Conservation (phyloP, 2,797 vertebrate species). For the Propithecus deckenii region DNA sequence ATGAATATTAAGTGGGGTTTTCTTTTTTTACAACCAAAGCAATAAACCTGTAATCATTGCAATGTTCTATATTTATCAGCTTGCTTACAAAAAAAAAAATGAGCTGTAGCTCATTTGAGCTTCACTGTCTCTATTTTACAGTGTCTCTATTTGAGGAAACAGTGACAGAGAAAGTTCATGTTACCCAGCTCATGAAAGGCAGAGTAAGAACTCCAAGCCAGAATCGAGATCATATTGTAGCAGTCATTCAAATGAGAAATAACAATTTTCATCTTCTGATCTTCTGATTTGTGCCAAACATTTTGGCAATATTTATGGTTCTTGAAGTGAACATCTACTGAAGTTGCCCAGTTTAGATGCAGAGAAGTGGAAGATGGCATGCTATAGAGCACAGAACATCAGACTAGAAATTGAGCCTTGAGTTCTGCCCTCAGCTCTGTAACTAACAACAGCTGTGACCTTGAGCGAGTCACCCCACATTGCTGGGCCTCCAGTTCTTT, state of each 20-base stretch:
- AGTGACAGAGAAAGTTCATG: neutral
- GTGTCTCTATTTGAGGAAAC: neutral
- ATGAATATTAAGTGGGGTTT: neutral
- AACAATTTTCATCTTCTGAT: neutral
- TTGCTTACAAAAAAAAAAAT: neutral
- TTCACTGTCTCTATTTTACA: neutral
- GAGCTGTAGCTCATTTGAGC: neutral
- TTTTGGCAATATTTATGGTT: neutral
- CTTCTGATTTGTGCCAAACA: neutral
- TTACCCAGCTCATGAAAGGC: neutral
- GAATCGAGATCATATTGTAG: neutral
- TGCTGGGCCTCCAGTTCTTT: neutral
- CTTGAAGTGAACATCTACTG: neutral
- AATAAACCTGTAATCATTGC: neutral
- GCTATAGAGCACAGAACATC: neutral
- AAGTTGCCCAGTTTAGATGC: neutral
- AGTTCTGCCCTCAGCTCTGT: neutral
- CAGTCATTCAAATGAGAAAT: neutral
- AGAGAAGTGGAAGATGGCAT: neutral
- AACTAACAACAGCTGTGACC: neutral
- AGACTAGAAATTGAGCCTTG: neutral
- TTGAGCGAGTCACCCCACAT: neutral
- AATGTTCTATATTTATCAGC: neutral
- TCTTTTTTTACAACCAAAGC: neutral
- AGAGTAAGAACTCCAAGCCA: neutral